Conservation (phyloP, 2,888 invertebrate genomes). For the Xylocampa areola region DNA sequence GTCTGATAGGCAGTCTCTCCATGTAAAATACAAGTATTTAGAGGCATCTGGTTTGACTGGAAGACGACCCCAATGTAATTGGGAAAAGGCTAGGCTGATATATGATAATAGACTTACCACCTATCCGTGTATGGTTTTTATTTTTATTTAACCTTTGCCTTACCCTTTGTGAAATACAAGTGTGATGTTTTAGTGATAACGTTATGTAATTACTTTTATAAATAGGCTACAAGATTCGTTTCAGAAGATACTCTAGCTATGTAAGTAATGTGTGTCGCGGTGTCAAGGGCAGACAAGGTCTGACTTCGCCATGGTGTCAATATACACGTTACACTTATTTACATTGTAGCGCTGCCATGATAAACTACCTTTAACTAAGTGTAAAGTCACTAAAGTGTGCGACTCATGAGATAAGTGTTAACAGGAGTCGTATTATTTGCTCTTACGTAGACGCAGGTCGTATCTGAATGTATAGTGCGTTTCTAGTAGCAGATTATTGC, state of each 20-base stretch:
- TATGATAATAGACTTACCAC: no score
- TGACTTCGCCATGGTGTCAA: slow-evolving; percentile 7
- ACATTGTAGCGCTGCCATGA: slow-evolving; percentile 17
- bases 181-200: slow-evolving; percentile 9
- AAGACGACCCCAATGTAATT: no score
- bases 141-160: no score
- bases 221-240: slow-evolving; percentile 15
- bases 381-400: not conserved
- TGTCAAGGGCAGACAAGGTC: slow-evolving; percentile 56
- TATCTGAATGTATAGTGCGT: no score
- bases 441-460: slow-evolving; percentile 1
- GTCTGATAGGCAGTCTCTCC: no score
- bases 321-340: slow-evolving; percentile 40
- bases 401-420: slow-evolving; percentile 10
- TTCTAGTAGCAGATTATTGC: no score
- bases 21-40: no score
- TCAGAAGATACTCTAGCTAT: slow-evolving; percentile 17
- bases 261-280: slow-evolving; percentile 25
- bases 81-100: no score
- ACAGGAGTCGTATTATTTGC: slow-evolving; percentile 6
- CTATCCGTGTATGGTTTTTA: no score
- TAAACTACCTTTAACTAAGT: slow-evolving; percentile 17
- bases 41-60: no score
- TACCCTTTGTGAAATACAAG: no score
- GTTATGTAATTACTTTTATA: slow-evolving; percentile 29